Evolutionary conservation across 2,797 vertebrate species (phyloP).

Genomic region (Antrozous pallidus): DNA sequence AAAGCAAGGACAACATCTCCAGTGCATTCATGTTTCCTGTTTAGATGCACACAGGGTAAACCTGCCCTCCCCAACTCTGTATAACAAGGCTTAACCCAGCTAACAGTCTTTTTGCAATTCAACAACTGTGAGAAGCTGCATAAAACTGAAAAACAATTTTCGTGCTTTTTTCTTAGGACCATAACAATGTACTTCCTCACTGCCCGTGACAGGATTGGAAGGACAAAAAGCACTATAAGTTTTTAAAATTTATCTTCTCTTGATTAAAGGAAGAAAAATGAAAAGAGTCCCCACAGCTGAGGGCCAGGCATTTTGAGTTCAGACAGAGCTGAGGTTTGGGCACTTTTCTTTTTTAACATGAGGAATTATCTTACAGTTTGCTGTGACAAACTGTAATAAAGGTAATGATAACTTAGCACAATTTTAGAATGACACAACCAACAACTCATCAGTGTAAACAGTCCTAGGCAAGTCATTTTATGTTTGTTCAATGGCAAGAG

Average conservation of each 20-base stretch:
- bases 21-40: not conserved
- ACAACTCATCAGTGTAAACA: not conserved
- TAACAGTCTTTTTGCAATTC: not conserved
- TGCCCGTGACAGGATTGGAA: not conserved
- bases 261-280: not conserved
- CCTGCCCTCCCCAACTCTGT: not conserved
- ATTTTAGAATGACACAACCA: not conserved
- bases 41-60: too few relatives aligned
- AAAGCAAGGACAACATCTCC: not conserved
- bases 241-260: not conserved
- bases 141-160: constrained; percentile 23
- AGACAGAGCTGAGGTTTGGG: not conserved
- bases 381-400: not conserved
- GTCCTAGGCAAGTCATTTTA: not conserved
- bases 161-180: not conserved
- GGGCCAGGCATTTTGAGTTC: too few relatives aligned
- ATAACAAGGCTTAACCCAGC: not conserved
- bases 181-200: not conserved
- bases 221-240: not conserved
- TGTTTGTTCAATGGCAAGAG: not conserved
- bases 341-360: not conserved
- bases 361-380: not conserved
- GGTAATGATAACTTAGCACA: not conserved
- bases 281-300: not conserved
- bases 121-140: not conserved